phyloP scores from a whole-genome alignment of 2,888 invertebrate genomes.

The Drosophila kambysellisi region DNA sequence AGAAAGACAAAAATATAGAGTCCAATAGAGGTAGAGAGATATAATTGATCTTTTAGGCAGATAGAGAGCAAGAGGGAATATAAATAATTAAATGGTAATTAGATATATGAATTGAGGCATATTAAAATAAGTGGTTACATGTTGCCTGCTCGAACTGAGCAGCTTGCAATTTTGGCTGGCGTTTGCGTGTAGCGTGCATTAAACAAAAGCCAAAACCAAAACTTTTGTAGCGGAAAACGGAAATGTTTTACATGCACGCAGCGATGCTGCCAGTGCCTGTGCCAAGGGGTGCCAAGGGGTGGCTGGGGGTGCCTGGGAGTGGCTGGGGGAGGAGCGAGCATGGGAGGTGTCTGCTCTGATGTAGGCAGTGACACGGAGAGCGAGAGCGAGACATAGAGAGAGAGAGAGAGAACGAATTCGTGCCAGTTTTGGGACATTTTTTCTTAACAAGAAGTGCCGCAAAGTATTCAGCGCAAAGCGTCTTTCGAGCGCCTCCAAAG shows the following conservation, averaged over 20 bases:
- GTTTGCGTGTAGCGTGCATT: slow-evolving; percentile 52
- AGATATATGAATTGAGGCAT: background rate
- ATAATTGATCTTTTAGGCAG: background rate
- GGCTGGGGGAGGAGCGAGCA: background rate
- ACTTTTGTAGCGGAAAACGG: slow-evolving; percentile 75
- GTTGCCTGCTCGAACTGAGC: background rate
- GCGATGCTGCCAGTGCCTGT: slow-evolving; percentile 16
- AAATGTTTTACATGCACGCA: slow-evolving; percentile 77
- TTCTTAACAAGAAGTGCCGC: slow-evolving; percentile 48
- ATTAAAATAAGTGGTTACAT: background rate
- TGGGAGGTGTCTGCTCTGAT: slow-evolving; percentile 22
- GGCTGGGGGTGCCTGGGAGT: background rate
- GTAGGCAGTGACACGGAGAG: slow-evolving; percentile 16
- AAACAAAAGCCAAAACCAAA: slow-evolving; percentile 66
- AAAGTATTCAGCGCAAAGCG: slow-evolving; percentile 51
- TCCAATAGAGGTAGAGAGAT: background rate
- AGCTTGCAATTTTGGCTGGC: slow-evolving; percentile 1
- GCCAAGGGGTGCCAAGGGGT: background rate
- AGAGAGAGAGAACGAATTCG: slow-evolving; percentile 51
- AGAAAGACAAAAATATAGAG: background rate
- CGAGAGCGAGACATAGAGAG: background rate
- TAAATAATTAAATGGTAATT: background rate
- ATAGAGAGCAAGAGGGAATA: background rate
- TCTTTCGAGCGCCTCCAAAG: slow-evolving; percentile 22
- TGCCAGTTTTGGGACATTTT: slow-evolving; percentile 56